phyloP scores from a whole-genome alignment of 1,140 invertebrate genomes.

The Saccostrea glomerata region DNA sequence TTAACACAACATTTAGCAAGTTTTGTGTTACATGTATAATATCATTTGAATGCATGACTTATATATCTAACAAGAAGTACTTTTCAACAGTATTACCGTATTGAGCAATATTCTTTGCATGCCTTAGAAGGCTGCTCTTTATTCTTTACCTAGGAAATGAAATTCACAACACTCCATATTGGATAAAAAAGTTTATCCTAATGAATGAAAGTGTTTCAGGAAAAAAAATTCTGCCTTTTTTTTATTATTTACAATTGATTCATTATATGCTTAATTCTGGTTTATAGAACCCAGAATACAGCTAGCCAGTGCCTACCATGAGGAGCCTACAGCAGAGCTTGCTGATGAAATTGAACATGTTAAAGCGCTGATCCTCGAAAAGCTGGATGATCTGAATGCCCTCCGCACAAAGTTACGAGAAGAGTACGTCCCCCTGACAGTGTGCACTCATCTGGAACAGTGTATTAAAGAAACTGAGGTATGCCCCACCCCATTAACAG shows the following conservation, averaged over 20 bases:
- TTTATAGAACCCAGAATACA: constrained; percentile 45
- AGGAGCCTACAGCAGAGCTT: constrained; percentile 67
- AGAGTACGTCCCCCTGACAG: constrained; percentile 75
- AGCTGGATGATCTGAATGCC: constrained; percentile 72
- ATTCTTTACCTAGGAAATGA: too few relatives aligned
- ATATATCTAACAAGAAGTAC: background rate
- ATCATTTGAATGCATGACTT: background rate
- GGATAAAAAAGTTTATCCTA: background rate
- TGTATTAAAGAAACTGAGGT: constrained; percentile 79
- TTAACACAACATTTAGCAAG: background rate
- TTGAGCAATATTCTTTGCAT: too few relatives aligned
- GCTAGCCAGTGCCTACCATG: constrained; percentile 42
- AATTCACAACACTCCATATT: background rate
- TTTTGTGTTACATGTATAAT: background rate
- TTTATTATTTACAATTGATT: too few relatives aligned
- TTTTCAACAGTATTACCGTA: too few relatives aligned
- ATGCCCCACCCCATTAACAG: background rate
- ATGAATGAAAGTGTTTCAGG: background rate
- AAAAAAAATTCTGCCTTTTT: too few relatives aligned
- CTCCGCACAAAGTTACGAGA: constrained; percentile 66
- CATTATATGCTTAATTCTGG: background rate
- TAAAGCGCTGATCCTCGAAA: constrained; percentile 74
- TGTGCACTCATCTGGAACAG: constrained; percentile 76
- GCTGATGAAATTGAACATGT: constrained; percentile 73
- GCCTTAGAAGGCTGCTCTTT: too few relatives aligned